A percentile compares a stretch with the other conserved stretches of the same genome.
These are phyloP conservation scores for Leucophora obtusa DNA, from an alignment of 2,888 invertebrate species.

Conservation along the genomic window DNA sequence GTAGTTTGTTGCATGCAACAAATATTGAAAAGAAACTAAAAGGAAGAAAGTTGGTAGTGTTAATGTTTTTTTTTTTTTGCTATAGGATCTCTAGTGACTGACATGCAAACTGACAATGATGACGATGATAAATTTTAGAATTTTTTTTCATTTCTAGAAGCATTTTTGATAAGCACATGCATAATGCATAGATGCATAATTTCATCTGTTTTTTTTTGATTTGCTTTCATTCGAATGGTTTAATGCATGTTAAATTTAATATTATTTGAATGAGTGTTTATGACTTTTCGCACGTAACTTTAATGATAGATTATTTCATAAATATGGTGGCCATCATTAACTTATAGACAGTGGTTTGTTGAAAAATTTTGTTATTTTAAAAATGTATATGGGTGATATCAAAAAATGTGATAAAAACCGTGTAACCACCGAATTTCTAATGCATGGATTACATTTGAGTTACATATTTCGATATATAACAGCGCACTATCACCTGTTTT, in stretches of 20 bases:
- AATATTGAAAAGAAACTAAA: constrained; percentile 46
- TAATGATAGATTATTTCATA: constrained; percentile 47
- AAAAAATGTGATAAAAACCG: no score
- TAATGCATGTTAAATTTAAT: constrained; percentile 54
- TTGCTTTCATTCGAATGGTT: constrained; percentile 52
- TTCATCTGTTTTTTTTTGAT: constrained; percentile 13
- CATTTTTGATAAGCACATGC: neutral
- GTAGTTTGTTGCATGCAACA: constrained; percentile 52
- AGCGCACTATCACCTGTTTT: no score
- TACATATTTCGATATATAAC: no score
- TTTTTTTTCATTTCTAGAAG: neutral
- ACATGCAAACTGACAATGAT: constrained; percentile 62
- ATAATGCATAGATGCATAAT: neutral
- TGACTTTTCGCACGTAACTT: constrained; percentile 56
- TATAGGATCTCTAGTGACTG: constrained; percentile 28
- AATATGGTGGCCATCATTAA: neutral
- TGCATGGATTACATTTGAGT: no score
- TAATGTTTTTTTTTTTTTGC: neutral
- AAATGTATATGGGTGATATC: no score
- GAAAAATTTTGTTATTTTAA: no score
- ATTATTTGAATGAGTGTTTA: constrained; percentile 51
- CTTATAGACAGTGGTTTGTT: neutral
- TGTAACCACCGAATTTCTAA: no score
- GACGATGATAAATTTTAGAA: constrained; percentile 5
- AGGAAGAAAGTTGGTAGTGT: constrained; percentile 52